Base-by-base conservation (phyloP, 2,113 vertebrate genomes). In the Cololabis saira region DNA sequence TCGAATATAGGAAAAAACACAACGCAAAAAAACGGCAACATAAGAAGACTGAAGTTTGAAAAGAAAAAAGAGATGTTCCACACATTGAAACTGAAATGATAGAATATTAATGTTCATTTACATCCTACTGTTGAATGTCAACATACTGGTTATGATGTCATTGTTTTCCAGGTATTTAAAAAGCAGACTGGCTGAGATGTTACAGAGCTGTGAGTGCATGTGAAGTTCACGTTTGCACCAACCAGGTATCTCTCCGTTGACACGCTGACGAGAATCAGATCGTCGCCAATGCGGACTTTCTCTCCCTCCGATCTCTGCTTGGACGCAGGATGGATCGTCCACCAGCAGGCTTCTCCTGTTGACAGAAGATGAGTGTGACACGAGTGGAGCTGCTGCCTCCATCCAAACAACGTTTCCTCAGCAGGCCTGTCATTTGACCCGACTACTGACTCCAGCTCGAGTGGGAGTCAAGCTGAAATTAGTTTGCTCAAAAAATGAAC, bases 241-340 rank as follows among this genome's bases (percentile, higher is more conserved):
- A 96, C 97, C 88, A 99, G 89, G 70, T 96, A 99, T 93, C 97
- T 95, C 91, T 99, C 97, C 9, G 97, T 97, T 14, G 96, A 98
- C 76, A 98, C 96, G 5, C 97, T 98, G 90, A 99, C 97, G 3
- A 99, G 93, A 81, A 99, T 99, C 77, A 99, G 95, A 86, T 99
- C 97, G 59, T 99, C 97, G 50, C 97, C 97, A 61, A 99, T 99
- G 58, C 97, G 93, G 65, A 99, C 97, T 56, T 99, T 99, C 89
- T 99, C 97, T 89, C 97, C 97, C 83, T 98, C 97, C 0, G 97
- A 99, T 44, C 97, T 95, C 88, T 98, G 97, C 85, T 99, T 99
- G 61, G 97, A 99, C 44, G 97, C 96, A 33, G 97, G 97, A 66
- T 98, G 97, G 84, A 98, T 99, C 42, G 97, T 99, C 97, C 97